Evolutionary conservation across 2,888 invertebrate genomes (phyloP), one percentile per base, ranked within the genome.

Genomic region (Mongoloraphidia duomilia): DNA sequence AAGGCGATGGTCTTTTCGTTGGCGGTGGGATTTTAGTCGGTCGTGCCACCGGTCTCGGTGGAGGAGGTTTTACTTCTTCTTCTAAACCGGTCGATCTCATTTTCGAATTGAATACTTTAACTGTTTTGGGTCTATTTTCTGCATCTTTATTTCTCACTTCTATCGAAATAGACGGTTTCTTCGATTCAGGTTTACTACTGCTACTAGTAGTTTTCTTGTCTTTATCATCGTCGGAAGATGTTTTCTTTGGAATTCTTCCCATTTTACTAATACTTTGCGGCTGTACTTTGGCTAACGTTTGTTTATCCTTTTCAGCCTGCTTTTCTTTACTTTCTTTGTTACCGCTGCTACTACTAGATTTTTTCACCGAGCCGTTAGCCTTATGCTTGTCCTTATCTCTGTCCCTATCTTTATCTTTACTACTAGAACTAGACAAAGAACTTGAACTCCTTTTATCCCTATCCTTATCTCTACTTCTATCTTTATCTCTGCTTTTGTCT

Each of bases 11-110:
- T 49, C 73, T 61, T 57, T 72, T 71, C 17, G 57, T 52, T 0
- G 63, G 60, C 40, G 63, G 57, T 0, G 74, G 65, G 49, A 65
- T 55, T 8, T 64, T 57, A 54, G 79, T 75, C 62, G 79, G 80
- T 59, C 83, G 79, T 2, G 78, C 65, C 1, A 77, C 71, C 46
- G 79, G 77, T 49, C 86, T 73, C 3, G 88, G 84, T 2, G 85
- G 84, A 11, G 91, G 87, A n/a, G 88, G 87, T 60, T 86, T 86
- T 0, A 82, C 77, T 69, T 87, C 89, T 65, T 92, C 91, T 62
- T 87, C 88, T 47, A 93, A 68, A 37, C 92, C 93, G 59, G 91
- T 92, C 45, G 90, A 90, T 56, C 94, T 79, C 72, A 93, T 91
- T 69, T 89, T 91, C 1, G 90, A 87, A 67, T 90, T 82, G 64